phyloP scores from a whole-genome alignment of 2,113 vertebrate genomes.

The Misgurnus anguillicaudatus region DNA sequence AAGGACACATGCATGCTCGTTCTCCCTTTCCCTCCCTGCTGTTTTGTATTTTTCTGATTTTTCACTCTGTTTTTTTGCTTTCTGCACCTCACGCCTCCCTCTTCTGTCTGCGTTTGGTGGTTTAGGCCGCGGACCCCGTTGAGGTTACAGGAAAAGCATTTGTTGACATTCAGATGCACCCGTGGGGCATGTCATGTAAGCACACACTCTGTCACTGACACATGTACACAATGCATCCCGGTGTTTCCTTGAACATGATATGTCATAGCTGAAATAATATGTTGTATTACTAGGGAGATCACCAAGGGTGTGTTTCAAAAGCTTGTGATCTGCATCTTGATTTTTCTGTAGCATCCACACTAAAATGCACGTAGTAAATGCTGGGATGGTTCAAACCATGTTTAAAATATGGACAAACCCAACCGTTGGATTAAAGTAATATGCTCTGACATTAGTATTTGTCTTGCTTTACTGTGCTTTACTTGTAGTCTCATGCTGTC shows the following conservation, averaged over 20 bases:
- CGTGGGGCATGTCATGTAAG: constrained; percentile 18
- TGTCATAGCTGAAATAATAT: not conserved
- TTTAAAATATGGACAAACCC: too few relatives aligned
- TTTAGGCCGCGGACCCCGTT: not conserved
- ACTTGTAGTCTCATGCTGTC: constrained; percentile 21
- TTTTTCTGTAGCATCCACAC: too few relatives aligned
- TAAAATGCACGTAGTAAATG: too few relatives aligned
- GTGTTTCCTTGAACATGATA: constrained; percentile 15
- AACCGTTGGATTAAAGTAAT: not conserved
- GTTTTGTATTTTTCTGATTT: not conserved
- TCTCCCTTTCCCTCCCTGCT: constrained; percentile 9
- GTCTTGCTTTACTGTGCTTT: constrained; percentile 14
- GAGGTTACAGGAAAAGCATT: constrained; percentile 32
- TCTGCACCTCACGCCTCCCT: not conserved
- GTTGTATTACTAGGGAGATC: not conserved
- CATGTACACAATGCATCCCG: not conserved
- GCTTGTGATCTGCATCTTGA: not conserved
- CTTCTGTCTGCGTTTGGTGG: not conserved
- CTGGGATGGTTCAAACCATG: too few relatives aligned
- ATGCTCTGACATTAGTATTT: constrained; percentile 21
- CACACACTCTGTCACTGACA: constrained; percentile 13
- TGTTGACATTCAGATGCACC: constrained; percentile 42
- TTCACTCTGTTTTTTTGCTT: not conserved
- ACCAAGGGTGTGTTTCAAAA: not conserved
- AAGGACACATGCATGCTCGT: constrained; percentile 18